Base-by-base conservation (phyloP, 2,888 invertebrate species). In the Dryocosmus kuriphilus region DNA sequence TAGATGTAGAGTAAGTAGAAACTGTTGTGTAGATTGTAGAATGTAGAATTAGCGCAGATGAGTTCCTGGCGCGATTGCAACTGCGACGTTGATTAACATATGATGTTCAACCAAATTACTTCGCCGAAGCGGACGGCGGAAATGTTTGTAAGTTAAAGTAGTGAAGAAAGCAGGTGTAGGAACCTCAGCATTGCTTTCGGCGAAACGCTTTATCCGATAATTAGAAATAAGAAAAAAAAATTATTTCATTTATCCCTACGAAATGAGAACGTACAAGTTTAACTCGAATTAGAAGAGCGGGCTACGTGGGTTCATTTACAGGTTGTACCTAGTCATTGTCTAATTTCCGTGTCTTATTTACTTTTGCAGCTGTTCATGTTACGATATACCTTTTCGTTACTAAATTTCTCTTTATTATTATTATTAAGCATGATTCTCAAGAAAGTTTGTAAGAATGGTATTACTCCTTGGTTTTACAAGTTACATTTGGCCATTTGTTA, bases 1-100 rank as follows among this genome's bases (percentile, higher is more conserved):
- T 46, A 67, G 8, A 24, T 67, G 46, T 41, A 35, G 65, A 67
- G 67, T 38, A 55, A 67, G 67, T 38, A 55, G 22, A 55, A 22
- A 24, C 22, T 57, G 14, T 51, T 51, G n/a, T n/a, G n/a, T 8
- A 51, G 51, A n/a, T 19, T 61, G n/a, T 55, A 55, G 46, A 46
- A 11, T 27, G 57, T 63, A 79, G 79, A 75, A 78, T 80, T 79
- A 80, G 80, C 81, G 80, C 81, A 82, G 82, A 82, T 80, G 82
- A 82, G 81, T 75, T 81, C 80, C 75, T 79, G 77, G 80, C 67
- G 78, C 81, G 83, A 85, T 84, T 85, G 80, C 82, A 79, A 81
- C 77, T 80, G 79, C 79, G 61, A 79, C 77, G 83, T 85, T 84
- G 85, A 84, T 84, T 84, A 84, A 84, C 83, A 82, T 82, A 81